A percentile compares a stretch with the other conserved stretches of the same genome.
These are phyloP conservation scores for Melanerpes formicivorus DNA, from an alignment of 2,113 vertebrate genomes.

Conservation along the genomic window DNA sequence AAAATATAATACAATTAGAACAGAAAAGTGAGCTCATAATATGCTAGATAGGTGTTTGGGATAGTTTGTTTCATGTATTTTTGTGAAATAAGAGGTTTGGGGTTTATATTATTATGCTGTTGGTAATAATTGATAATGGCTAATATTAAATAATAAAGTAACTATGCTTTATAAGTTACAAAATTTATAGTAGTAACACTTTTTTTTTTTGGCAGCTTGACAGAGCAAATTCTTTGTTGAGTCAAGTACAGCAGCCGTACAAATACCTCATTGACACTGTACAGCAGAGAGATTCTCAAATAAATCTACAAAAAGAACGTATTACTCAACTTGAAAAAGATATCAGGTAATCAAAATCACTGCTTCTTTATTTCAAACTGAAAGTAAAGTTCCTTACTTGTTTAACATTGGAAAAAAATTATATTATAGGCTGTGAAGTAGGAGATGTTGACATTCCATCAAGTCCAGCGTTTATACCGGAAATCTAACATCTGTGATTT, in stretches of 20 bases:
- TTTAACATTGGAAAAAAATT: not conserved
- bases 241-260: conserved; percentile 92
- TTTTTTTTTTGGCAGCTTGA: conserved; percentile 80
- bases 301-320: conserved; percentile 79
- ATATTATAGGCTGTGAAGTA: not conserved
- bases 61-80: not conserved
- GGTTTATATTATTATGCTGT: not conserved
- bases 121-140: not conserved
- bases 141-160: not conserved
- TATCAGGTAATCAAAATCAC: conserved; percentile 80
- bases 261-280: conserved; percentile 92
- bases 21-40: not conserved
- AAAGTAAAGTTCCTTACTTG: not conserved
- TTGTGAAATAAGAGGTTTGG: not conserved
- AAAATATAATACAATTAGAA: not conserved
- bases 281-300: conserved; percentile 89
- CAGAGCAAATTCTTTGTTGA: conserved; percentile 86
- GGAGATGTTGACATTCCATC: not conserved
- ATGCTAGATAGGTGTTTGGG: not conserved
- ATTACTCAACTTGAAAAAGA: conserved; percentile 86
- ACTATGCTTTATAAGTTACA: not conserved
- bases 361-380: not conserved
- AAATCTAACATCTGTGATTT: not conserved
- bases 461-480: not conserved
- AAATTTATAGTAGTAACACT: not conserved